Evolutionary conservation across 2,113 vertebrate species (phyloP), one percentile per base, ranked within the genome.

Genomic region (Hippocampus comes): DNA sequence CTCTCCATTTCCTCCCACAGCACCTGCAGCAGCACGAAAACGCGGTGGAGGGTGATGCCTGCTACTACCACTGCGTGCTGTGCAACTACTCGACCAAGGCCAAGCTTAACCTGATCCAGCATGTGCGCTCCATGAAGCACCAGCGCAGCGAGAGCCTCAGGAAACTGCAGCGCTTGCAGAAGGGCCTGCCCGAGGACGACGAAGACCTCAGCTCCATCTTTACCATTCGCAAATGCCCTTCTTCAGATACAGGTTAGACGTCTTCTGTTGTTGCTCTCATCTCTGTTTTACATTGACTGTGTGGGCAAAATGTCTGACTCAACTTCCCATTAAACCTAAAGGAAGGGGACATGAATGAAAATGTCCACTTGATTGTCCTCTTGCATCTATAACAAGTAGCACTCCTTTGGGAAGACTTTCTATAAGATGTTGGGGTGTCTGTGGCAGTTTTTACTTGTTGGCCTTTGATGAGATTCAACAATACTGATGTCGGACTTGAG

Each of bases 61-160:
- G 96, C 92, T 99, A 95, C 86, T 99, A 99, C 87, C 97, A 99
- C 87, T 99, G 97, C 17, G 93, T 94, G 76, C 95, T 98, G 81
- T 99, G 97, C 78, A 96, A 86, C 94, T 99, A 98, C 89, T 98
- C 97, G 75, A 99, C 97, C 91, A 98, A 97, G 94, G 97, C 97
- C 94, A 98, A 98, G 92, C 94, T 99, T 79, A 99, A 99, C 92
- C 96, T 99, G 46, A 95, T 99, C 87, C 97, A 99, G 90, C 97
- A 99, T 49, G 96, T 97, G 83, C 96, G 96, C 81, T 98, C 96
- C 90, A 96, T 97, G 95, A 99, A 99, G 80, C 97, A 99, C 89
- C 97, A 99, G 91, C 96, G 96, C 56, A 95, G 96, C 0, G 96
- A 99, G 84, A 97, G 96, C 90, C 94, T 99, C 6, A 93, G 95